Evolutionary conservation across 23 tunicate genomes (phyloP), one percentile per base, ranked within the genome.

Genomic region (Oikopleura vanhoeffeni): DNA sequence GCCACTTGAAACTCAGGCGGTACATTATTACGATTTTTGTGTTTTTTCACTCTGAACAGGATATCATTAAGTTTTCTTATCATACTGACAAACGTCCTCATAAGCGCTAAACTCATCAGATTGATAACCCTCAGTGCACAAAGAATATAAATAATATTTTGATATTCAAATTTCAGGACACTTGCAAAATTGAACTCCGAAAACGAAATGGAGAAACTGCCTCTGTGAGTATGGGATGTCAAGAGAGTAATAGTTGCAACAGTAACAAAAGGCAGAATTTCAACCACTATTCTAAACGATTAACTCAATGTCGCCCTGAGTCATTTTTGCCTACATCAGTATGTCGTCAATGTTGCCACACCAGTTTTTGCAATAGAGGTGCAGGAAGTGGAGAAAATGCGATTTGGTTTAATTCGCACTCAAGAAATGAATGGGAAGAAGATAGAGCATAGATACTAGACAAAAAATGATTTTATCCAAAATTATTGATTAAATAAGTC

Each of bases 221-320:
- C 2, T 3, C 4, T 24, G 79, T 71, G 27, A 3, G 32, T 18
- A 71, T 71, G 79, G 79, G 79, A 28, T 71, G 79, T 38, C 38
- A 28, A 30, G 35, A 30, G 4, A 13, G 34, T 18, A 2, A 2
- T 2, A 32, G 36, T 33, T 71, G 79, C 79, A 2, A 71, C 27
- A 30, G 34, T 3, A 71, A 71, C 35, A 71, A 71, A 30, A 71
- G 32, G 79, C 79, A 71, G 38, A 71, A 71, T 38, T 71, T 71
- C 38, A 71, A 18, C 35, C 38, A 24, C 32, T 38, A 33, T 38
- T 71, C 2, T 30, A 3, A 33, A 71, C 27, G 79, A 30, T 71
- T 71, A 33, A 71, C 79, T 2, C 79, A 71, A 71, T 71, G 79
- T 38, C 79, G 79, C 27, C 79, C 79, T 2, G 79, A 71, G 79